A percentile compares a stretch with the other conserved stretches of the same genome.
Conservation (phyloP, 2,797 vertebrate species). For the Rhynchotus rufescens region DNA sequence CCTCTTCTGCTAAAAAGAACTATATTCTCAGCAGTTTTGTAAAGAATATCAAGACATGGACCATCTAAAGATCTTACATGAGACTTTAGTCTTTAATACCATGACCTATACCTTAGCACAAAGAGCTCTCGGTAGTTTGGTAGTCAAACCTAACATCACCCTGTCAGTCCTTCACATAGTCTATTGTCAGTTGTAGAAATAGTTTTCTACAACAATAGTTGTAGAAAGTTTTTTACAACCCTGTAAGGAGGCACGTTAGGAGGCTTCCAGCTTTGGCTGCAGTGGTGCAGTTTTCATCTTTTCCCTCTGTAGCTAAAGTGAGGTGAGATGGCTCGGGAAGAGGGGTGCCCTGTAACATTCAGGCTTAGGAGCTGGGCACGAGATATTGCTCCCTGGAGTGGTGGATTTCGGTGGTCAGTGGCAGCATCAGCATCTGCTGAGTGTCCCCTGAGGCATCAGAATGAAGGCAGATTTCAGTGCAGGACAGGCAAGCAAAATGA, state of each 20-base stretch:
- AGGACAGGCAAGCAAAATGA: too few species aligned
- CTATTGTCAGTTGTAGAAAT: background rate
- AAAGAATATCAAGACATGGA: background rate
- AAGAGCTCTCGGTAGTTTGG: background rate
- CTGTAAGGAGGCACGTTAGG: background rate
- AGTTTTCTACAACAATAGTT: too few species aligned
- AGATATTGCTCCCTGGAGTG: too few species aligned
- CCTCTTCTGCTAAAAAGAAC: background rate
- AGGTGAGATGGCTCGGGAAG: fast-evolving
- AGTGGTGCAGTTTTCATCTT: background rate
- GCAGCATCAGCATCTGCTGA: too few species aligned
- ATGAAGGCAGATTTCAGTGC: background rate
- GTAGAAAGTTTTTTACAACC: background rate
- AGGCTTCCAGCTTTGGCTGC: background rate
- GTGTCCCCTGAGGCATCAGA: too few species aligned
- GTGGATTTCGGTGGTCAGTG: too few species aligned
- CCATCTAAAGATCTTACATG: background rate
- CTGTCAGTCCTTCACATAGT: background rate
- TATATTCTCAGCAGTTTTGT: background rate
- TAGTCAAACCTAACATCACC: background rate
- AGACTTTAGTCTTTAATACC: background rate
- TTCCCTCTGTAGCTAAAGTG: background rate
- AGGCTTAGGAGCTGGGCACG: too few species aligned
- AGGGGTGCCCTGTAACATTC: too few species aligned
- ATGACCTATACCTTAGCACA: background rate